phyloP scores from a whole-genome alignment of 2,113 vertebrate species.

The Hylia prasina region DNA sequence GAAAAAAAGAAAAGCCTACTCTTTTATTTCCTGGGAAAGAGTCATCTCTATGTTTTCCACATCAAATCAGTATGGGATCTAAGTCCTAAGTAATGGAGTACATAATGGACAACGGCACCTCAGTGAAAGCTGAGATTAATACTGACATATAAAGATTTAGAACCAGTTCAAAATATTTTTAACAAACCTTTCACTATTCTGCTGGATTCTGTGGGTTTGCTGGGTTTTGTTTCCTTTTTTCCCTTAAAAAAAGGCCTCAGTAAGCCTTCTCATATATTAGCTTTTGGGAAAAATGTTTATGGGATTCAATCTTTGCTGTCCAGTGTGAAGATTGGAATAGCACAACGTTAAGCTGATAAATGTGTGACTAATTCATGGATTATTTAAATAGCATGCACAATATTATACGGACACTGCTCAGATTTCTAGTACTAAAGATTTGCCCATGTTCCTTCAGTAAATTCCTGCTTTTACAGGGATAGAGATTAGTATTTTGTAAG shows the following conservation, averaged over 20 bases:
- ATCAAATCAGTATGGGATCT: background rate
- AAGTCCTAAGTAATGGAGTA: constrained; percentile 14
- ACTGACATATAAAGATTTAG: background rate
- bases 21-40: constrained; percentile 19
- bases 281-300: background rate
- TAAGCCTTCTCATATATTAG: background rate
- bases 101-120: background rate
- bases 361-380: constrained; percentile 49
- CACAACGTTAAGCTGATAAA: background rate
- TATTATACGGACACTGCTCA: background rate
- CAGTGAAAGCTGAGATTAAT: constrained; percentile 12
- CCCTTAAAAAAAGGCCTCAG: background rate
- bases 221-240: background rate
- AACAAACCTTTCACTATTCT: background rate
- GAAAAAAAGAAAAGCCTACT: background rate
- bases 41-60: background rate
- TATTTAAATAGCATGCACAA: constrained; percentile 34
- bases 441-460: background rate
- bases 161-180: background rate
- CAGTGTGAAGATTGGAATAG: background rate
- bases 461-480: constrained; percentile 45
- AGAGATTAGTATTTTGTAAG: constrained; percentile 7
- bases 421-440: background rate
- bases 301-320: background rate
- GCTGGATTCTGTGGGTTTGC: background rate